phyloP scores from a whole-genome alignment of 2,888 invertebrate species.

The Plebejus melissa region DNA sequence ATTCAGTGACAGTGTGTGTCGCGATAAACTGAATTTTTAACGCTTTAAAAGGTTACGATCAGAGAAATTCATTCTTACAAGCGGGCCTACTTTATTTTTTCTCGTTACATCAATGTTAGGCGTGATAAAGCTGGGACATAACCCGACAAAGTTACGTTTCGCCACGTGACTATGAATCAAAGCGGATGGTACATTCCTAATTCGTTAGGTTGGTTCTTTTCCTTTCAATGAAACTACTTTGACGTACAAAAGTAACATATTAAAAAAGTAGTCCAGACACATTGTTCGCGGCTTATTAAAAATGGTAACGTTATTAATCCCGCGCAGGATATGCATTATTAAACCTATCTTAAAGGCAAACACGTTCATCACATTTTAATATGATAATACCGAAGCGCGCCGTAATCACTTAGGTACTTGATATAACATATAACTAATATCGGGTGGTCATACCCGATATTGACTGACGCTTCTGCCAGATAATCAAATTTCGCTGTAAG shows the following conservation, averaged over 20 bases:
- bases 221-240: background rate
- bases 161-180: too few species aligned
- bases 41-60: conserved; percentile 8
- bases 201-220: background rate
- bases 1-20: conserved; percentile 10
- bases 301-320: background rate
- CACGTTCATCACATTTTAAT: conserved; percentile 3
- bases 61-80: background rate
- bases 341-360: conserved; percentile 21
- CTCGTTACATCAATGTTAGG: background rate
- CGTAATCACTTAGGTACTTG: conserved; percentile 24
- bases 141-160: too few species aligned
- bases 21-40: conserved; percentile 20
- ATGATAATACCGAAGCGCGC: conserved; percentile 13
- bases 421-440: conserved; percentile 32
- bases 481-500: conserved; percentile 40
- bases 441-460: conserved; percentile 35
- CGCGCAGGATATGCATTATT: conserved; percentile 6
- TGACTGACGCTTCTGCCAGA: conserved; percentile 36
- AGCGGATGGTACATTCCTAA: background rate
- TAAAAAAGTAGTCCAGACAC: background rate
- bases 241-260: background rate
- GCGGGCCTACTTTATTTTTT: background rate
- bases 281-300: background rate
- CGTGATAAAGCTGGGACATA: background rate